These are phyloP conservation scores for Propsilocerus akamusi DNA, from an alignment of 1,140 invertebrate genomes.

Conservation along the genomic window DNA sequence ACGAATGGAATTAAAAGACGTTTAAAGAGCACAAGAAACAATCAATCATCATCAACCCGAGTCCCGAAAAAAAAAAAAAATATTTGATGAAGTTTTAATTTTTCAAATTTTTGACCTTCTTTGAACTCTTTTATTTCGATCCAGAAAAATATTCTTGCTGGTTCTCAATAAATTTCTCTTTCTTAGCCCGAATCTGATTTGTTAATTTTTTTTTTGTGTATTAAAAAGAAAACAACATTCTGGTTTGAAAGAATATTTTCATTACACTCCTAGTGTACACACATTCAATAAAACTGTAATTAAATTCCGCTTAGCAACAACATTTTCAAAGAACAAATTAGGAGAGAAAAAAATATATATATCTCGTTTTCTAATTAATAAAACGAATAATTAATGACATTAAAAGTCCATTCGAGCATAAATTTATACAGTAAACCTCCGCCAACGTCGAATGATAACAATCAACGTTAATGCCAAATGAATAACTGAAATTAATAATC, in stretches of 20 bases:
- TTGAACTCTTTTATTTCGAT: neutral
- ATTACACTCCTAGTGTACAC: too few relatives aligned
- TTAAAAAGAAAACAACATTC: too few relatives aligned
- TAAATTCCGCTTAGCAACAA: too few relatives aligned
- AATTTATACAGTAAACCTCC: neutral
- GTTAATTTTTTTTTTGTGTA: too few relatives aligned
- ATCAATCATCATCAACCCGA: conserved; percentile 1
- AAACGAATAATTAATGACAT: conserved; percentile 1
- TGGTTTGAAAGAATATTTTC: too few relatives aligned
- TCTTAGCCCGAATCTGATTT: neutral
- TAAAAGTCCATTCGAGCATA: neutral
- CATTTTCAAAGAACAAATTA: too few relatives aligned
- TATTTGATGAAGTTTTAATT: conserved; percentile 4
- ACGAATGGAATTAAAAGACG: neutral
- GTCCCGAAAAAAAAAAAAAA: neutral
- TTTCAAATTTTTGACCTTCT: too few relatives aligned
- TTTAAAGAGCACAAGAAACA: neutral
- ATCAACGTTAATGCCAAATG: too few relatives aligned
- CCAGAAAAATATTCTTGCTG: neutral
- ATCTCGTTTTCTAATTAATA: conserved; percentile 2
- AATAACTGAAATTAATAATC: conserved; percentile 3
- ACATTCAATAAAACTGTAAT: too few relatives aligned
- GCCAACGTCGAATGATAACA: too few relatives aligned
- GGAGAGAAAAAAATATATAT: too few relatives aligned
- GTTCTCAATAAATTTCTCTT: neutral